Base-by-base conservation (phyloP, 1,140 invertebrate genomes). In the Cecropterus lyciades region DNA sequence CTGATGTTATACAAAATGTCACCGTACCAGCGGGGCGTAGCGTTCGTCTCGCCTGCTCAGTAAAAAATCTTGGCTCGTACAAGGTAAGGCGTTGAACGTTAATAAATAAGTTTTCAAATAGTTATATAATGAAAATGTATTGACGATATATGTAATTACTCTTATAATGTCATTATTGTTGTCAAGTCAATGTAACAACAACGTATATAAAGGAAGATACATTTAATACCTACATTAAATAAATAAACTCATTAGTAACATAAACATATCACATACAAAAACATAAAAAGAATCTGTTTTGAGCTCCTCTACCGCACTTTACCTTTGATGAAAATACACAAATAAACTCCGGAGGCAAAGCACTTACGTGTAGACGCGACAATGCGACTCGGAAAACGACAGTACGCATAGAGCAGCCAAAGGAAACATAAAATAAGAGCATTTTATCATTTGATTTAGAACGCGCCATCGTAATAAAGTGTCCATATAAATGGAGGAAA, bases 21-120 rank as follows among this genome's bases (percentile, higher is more conserved):
- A 95, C 95, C 64, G 94, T 95, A 73, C 95, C 96, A 40, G 96
- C 97, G 43, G 97, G 97, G 52, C 93, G 97, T 52, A 97, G 95
- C 77, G 96, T 98, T 15, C 97, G 96, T 82, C 94, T 98, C 70
- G 96, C 97, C 3, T 98, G 97, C 87, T 96, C 96, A 5, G 97
- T 98, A 52, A 97, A 97, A 88, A 97, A 98, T 90, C 94, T 98
- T 13, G 97, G 97, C 67, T 94, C 95, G 0, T 97, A 96, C 80
- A 97, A 97, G 95, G 96, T 97, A 92, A 9, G n/a, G n/a, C n/a
- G n/a, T n/a, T n/a, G n/a, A n/a, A n/a, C n/a, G n/a, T n/a, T n/a
- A n/a, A n/a, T n/a, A n/a, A n/a, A n/a, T n/a, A n/a, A n/a, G n/a
- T n/a, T n/a, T n/a, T n/a, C n/a, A n/a, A n/a, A n/a, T n/a, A n/a